Evolutionary conservation across 2,113 vertebrate species (phyloP).

Genomic region (Centrocercus urophasianus): DNA sequence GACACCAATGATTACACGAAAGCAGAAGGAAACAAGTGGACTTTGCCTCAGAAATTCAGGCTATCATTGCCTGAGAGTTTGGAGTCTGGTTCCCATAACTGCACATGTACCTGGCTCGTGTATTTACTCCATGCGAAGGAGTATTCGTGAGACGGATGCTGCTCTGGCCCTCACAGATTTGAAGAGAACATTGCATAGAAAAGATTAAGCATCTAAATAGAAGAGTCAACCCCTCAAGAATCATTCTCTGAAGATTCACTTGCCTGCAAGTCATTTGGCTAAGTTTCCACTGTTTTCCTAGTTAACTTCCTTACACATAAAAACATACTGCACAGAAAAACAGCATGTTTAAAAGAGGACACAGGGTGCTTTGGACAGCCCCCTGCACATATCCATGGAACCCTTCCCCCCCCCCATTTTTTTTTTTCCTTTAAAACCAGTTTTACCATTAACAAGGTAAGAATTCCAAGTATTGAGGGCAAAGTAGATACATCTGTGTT

Average conservation of each 20-base stretch:
- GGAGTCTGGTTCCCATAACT: neutral
- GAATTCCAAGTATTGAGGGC: neutral
- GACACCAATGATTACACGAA: neutral
- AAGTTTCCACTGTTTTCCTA: neutral
- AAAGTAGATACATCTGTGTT: neutral
- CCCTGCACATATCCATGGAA: neutral
- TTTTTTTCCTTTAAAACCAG: neutral
- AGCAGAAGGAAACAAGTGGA: neutral
- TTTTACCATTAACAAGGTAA: neutral
- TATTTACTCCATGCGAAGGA: neutral
- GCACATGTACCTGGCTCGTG: neutral
- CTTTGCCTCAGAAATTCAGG: neutral
- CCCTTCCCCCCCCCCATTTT: neutral
- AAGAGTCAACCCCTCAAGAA: neutral
- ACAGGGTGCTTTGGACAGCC: neutral
- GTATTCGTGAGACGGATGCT: neutral
- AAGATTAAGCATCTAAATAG: neutral
- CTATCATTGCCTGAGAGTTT: neutral
- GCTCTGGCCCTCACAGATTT: neutral
- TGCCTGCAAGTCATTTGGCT: neutral
- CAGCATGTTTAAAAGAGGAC: accelerated
- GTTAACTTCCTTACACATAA: neutral
- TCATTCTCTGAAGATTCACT: neutral
- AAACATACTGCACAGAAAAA: neutral
- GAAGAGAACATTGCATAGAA: neutral